A percentile compares a stretch with the other conserved stretches of the same genome.
Evolutionary conservation across 1,140 invertebrate species (phyloP).

Genomic region (Mesaphorura yosii): DNA sequence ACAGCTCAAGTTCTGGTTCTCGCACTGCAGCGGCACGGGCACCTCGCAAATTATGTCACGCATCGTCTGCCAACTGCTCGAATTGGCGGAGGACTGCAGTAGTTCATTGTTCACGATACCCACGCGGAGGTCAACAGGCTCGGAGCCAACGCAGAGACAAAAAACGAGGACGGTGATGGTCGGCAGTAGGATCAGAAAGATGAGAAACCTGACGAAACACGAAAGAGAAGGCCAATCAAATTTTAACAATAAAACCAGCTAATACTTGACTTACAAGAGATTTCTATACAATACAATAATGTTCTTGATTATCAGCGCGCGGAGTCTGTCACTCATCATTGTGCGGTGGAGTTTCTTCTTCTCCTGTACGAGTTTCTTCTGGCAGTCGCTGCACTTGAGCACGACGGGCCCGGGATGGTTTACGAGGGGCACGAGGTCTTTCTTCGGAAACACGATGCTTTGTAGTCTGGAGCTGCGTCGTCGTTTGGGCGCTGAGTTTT

Average conservation of each 20-base stretch:
- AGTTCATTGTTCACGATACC: constrained; percentile 77
- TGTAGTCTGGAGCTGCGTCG: no score
- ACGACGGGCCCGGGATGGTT: no score
- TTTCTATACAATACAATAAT: constrained; percentile 51
- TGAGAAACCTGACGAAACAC: constrained; percentile 54
- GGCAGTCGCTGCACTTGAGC: no score
- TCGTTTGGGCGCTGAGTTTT: no score
- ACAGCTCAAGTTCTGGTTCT: constrained; percentile 5
- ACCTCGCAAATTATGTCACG: no score
- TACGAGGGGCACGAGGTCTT: no score
- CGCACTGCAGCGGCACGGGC: background rate
- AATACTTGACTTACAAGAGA: constrained; percentile 45
- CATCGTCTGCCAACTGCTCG: background rate
- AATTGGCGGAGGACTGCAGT: background rate
- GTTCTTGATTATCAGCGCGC: constrained; percentile 51
- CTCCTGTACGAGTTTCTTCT: background rate
- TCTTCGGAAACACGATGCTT: no score
- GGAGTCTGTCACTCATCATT: constrained; percentile 28
- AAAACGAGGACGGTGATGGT: constrained; percentile 85
- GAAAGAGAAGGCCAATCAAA: background rate
- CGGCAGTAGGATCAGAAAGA: constrained; percentile 82
- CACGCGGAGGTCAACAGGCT: constrained; percentile 68
- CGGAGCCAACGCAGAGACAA: constrained; percentile 80
- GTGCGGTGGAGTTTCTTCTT: background rate
- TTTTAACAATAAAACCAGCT: background rate